phyloP scores from a whole-genome alignment of 2,113 vertebrate genomes.

The Daphoenositta chrysoptera region DNA sequence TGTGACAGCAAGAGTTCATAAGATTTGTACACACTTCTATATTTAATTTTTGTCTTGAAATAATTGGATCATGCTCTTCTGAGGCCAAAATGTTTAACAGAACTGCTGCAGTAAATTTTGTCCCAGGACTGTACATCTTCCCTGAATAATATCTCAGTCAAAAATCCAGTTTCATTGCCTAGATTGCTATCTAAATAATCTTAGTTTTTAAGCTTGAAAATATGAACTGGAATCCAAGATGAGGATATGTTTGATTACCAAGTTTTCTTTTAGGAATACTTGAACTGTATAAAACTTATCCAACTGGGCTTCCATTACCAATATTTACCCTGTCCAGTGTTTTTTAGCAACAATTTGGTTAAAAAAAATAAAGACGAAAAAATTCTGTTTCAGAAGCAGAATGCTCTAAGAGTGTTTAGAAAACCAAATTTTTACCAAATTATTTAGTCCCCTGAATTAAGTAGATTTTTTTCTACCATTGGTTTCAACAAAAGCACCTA shows the following conservation, averaged over 20 bases:
- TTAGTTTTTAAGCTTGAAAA: background rate
- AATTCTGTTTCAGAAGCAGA: background rate
- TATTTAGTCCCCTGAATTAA: background rate
- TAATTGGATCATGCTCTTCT: background rate
- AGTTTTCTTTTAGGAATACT: background rate
- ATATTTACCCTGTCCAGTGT: background rate
- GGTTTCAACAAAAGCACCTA: background rate
- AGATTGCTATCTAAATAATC: background rate
- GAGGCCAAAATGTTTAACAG: background rate
- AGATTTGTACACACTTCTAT: background rate
- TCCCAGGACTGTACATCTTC: background rate
- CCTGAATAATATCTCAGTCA: background rate
- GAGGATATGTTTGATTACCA: background rate
- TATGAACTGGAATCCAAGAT: background rate
- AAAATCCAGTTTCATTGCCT: background rate
- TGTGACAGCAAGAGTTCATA: background rate
- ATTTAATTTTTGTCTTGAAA: background rate
- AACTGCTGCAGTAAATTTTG: background rate
- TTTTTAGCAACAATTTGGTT: background rate
- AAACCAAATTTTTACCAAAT: background rate
- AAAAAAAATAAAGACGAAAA: background rate
- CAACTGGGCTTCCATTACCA: background rate
- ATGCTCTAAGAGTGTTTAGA: background rate
- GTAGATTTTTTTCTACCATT: background rate
- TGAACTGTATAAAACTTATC: background rate